Percentiles rank a stretch among this genome's conserved stretches.
Evolutionary conservation across 2,797 vertebrate species (phyloP).

Genomic region (Chromobotia macracanthus): DNA sequence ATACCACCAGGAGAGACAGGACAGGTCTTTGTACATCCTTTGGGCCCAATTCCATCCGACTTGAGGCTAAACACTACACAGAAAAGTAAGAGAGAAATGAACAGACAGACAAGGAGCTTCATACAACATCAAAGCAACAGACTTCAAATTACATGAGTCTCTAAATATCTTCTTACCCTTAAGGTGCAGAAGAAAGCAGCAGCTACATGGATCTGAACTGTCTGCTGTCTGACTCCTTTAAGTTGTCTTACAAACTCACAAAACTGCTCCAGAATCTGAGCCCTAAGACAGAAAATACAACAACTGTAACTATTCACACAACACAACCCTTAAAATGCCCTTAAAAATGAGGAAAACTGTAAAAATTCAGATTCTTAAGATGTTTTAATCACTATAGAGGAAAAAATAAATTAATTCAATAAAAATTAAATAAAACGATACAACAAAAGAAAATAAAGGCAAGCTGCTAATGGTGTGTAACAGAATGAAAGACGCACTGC

Average conservation of each 20-base stretch:
- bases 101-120: background rate
- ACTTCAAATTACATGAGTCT: background rate
- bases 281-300: constrained; percentile 66
- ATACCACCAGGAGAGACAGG: constrained; percentile 78
- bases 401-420: background rate
- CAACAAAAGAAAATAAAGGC: background rate
- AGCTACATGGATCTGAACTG: constrained; percentile 81
- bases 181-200: constrained; percentile 86
- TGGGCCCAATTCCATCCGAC: constrained; percentile 76
- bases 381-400: too few relatives aligned
- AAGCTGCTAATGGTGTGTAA: background rate
- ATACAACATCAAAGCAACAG: background rate
- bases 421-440: background rate
- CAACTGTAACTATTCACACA: background rate
- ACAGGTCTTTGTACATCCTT: constrained; percentile 83
- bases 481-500: constrained; percentile 12
- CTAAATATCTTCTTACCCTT: constrained; percentile 77
- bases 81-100: background rate
- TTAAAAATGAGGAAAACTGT: too few relatives aligned
- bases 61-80: constrained; percentile 75
- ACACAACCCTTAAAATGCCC: too few relatives aligned
- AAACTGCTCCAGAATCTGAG: constrained; percentile 86
- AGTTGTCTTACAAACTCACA: constrained; percentile 82
- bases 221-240: constrained; percentile 86
- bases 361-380: too few relatives aligned